A percentile compares a stretch with the other conserved stretches of the same genome.
Conservation (phyloP, 2,797 vertebrate genomes). For the Anguilla marmorata region DNA sequence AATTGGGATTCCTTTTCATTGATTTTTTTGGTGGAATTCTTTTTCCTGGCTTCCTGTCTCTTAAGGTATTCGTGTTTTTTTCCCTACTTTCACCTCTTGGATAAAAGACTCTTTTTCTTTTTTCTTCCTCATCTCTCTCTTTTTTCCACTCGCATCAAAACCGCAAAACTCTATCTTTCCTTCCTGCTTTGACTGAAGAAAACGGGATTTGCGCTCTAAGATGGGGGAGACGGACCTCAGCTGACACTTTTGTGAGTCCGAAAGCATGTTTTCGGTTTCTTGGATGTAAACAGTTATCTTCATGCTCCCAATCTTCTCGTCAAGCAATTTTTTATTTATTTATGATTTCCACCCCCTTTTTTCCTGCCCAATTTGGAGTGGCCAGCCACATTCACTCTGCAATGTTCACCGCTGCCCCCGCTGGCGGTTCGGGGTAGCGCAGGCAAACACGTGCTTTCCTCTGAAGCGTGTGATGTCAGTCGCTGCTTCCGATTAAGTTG, state of each 20-base stretch:
- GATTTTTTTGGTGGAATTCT: not conserved
- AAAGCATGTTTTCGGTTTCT: not conserved
- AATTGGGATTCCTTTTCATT: constrained; percentile 4
- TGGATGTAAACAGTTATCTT: not conserved
- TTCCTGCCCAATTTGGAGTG: not conserved
- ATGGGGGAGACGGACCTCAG: not conserved
- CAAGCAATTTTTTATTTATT: not conserved
- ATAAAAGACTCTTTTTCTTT: not conserved
- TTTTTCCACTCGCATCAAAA: not conserved
- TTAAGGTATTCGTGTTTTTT: not conserved
- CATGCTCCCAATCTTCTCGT: not conserved
- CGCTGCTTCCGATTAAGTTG: not conserved
- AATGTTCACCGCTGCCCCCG: not conserved
- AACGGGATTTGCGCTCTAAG: not conserved
- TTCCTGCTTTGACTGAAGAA: not conserved
- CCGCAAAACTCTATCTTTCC: not conserved
- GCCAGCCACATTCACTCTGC: not conserved
- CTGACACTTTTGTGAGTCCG: not conserved
- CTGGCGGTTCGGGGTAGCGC: not conserved
- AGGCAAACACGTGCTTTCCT: not conserved
- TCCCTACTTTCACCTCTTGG: not conserved
- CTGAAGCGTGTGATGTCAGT: not conserved
- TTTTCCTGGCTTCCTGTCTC: not conserved
- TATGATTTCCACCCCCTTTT: too few species aligned
- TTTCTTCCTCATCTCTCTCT: not conserved